Evolutionary conservation across 2,797 vertebrate genomes (phyloP).

Genomic region (Falco columbarius): DNA sequence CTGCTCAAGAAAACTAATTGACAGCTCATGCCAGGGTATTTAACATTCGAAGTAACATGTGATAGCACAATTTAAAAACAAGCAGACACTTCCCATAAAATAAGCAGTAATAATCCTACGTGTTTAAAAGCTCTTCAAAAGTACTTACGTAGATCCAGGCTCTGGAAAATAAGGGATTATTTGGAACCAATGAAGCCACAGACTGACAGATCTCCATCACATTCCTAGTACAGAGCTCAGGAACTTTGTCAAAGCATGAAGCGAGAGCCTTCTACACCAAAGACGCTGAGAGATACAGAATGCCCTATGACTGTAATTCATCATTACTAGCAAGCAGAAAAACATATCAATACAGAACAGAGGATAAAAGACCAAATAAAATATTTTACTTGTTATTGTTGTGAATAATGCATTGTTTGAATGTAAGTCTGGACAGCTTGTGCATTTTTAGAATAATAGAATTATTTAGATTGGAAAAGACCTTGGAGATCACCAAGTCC

Average conservation of each 20-base stretch:
- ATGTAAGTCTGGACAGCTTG: background rate
- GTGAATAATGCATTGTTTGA: background rate
- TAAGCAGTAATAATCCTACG: background rate
- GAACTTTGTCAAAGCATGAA: background rate
- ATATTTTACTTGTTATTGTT: background rate
- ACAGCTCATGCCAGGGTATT: background rate
- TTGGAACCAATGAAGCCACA: background rate
- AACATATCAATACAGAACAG: background rate
- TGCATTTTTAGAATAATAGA: background rate
- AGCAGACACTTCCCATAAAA: background rate
- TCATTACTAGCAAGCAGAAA: background rate
- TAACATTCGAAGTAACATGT: background rate
- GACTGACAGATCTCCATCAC: background rate
- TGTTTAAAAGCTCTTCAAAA: background rate
- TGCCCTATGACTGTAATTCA: background rate
- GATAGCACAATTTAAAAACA: background rate
- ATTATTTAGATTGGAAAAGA: too few relatives aligned
- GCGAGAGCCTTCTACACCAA: background rate
- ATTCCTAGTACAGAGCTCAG: fast-evolving
- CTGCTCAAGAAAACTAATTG: background rate
- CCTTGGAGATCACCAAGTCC: too few relatives aligned
- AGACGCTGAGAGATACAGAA: background rate
- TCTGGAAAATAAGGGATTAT: background rate
- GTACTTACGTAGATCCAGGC: background rate
- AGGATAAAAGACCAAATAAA: background rate